Evolutionary conservation across 2,888 invertebrate species (phyloP).

Genomic region (Sclerodermus sp.): DNA sequence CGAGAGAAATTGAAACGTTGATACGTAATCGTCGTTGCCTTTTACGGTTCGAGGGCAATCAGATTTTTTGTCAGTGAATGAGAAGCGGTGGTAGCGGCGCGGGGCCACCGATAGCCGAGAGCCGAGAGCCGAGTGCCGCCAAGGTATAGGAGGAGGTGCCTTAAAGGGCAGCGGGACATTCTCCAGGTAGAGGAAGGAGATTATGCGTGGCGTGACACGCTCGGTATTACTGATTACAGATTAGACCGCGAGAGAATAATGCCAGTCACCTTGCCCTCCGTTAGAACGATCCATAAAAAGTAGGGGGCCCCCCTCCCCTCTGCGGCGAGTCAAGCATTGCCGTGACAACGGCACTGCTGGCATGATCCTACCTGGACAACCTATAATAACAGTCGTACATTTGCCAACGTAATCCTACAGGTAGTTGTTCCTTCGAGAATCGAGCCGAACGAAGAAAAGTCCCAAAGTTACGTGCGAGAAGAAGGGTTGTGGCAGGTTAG

Average conservation of each 20-base stretch:
- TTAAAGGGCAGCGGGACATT: constrained; percentile 1
- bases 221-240: constrained; percentile 40
- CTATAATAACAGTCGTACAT: too few relatives aligned
- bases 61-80: too few relatives aligned
- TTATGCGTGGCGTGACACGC: constrained; percentile 36
- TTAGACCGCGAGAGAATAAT: constrained; percentile 37
- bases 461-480: not conserved
- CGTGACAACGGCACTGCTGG: constrained; percentile 1
- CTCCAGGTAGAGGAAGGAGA: constrained; percentile 4
- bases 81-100: too few relatives aligned
- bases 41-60: too few relatives aligned
- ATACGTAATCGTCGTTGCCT: too few relatives aligned
- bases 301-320: constrained; percentile 15
- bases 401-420: too few relatives aligned
- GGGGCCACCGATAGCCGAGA: too few relatives aligned
- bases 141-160: not conserved
- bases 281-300: constrained; percentile 27
- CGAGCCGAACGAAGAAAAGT: too few relatives aligned
- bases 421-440: too few relatives aligned
- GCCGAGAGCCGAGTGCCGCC: too few relatives aligned
- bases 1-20: too few relatives aligned
- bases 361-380: not conserved
- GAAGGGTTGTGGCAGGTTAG: too few relatives aligned
- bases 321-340: constrained; percentile 5
- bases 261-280: constrained; percentile 36